A percentile compares a stretch with the other conserved stretches of the same genome.
Conservation (phyloP, 2,888 invertebrate genomes). For the Pogonocherus hispidulus region DNA sequence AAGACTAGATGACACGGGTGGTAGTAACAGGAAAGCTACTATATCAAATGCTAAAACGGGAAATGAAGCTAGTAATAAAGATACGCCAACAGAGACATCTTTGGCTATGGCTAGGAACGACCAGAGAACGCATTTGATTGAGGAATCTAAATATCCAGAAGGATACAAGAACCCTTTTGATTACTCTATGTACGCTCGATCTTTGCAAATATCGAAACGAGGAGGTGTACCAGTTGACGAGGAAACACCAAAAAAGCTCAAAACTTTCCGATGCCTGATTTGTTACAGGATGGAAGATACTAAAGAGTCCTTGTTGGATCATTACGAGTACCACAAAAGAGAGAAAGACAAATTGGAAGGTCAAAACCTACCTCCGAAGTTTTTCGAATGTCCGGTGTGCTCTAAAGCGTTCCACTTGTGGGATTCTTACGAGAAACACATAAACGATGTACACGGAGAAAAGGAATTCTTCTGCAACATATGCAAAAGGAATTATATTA, state of each 20-base stretch:
- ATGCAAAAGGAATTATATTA: conserved; percentile 56
- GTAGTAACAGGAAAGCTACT: too few relatives aligned
- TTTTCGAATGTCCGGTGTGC: conserved; percentile 32
- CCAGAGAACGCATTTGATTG: too few relatives aligned
- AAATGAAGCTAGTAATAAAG: too few relatives aligned
- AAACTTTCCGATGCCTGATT: conserved; percentile 27
- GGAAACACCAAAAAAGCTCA: neutral
- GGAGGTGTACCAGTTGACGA: too few relatives aligned
- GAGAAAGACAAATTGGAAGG: conserved; percentile 23
- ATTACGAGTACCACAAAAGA: conserved; percentile 38
- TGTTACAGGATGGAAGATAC: conserved; percentile 37
- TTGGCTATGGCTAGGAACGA: too few relatives aligned
- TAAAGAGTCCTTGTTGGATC: conserved; percentile 43
- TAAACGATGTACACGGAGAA: conserved; percentile 36
- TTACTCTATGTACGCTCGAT: neutral
- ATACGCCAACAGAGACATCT: too few relatives aligned
- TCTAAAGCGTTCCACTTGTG: neutral
- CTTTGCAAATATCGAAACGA: neutral
- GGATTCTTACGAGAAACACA: conserved; percentile 13
- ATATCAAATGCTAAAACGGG: too few relatives aligned
- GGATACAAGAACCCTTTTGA: conserved; percentile 23
- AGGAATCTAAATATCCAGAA: neutral
- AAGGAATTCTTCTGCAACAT: conserved; percentile 60
- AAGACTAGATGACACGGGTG: too few relatives aligned
- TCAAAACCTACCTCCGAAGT: neutral